These are phyloP conservation scores for Lophotis ruficrista DNA, from an alignment of 2,113 vertebrate species.

Conservation along the genomic window DNA sequence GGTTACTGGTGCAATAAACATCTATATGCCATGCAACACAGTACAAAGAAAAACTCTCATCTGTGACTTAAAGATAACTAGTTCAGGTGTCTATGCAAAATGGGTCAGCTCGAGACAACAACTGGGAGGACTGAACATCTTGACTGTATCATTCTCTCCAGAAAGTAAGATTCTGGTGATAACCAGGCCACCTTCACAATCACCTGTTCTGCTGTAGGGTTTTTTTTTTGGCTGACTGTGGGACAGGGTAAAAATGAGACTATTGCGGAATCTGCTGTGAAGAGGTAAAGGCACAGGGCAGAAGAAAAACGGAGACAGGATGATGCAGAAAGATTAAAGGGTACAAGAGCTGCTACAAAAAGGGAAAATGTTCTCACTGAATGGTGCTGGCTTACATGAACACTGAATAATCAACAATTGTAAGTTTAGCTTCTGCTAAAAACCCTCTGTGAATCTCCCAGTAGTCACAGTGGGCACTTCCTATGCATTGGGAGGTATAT, in stretches of 20 bases:
- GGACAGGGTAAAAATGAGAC: not conserved
- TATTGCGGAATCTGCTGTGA: not conserved
- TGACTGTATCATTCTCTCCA: not conserved
- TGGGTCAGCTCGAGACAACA: not conserved
- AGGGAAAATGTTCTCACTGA: not conserved
- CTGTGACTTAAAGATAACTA: not conserved
- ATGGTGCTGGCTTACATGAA: not conserved
- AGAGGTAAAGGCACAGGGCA: not conserved
- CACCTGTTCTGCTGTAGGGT: not conserved
- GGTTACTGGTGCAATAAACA: not conserved
- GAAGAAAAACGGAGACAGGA: not conserved
- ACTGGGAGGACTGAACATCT: not conserved
- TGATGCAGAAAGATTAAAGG: not conserved
- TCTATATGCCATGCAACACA: not conserved
- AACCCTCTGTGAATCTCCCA: not conserved
- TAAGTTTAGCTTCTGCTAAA: not conserved
- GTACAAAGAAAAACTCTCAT: not conserved
- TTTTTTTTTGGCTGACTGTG: not conserved
- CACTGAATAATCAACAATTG: not conserved
- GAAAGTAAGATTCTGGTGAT: not conserved
- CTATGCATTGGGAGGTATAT: not conserved
- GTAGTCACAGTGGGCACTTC: not conserved
- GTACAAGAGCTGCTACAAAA: not conserved
- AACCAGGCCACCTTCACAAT: not conserved
- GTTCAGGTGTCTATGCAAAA: not conserved